Conservation (phyloP, 2,797 vertebrate species). For the Eulemur rubriventer region DNA sequence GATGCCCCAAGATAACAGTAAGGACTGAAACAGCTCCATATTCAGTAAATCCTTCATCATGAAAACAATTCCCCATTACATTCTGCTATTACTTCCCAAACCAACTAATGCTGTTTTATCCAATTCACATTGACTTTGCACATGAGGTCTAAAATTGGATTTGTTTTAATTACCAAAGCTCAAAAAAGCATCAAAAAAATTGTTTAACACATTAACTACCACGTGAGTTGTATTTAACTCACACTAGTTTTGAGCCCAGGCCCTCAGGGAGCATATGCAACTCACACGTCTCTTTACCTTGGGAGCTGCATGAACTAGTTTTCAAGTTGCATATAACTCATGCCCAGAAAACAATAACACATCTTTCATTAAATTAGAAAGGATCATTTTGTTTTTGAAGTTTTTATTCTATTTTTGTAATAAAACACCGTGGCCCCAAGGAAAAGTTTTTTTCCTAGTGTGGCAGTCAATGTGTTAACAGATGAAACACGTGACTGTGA, state of each 20-base stretch:
- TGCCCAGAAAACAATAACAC: too few relatives aligned
- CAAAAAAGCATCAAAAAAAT: constrained; percentile 22
- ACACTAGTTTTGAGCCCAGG: too few relatives aligned
- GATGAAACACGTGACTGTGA: not conserved
- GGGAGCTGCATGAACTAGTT: too few relatives aligned
- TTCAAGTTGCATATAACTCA: too few relatives aligned
- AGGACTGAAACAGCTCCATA: not conserved
- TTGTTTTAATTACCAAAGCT: constrained; percentile 54
- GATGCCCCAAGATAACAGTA: not conserved
- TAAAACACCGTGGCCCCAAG: too few relatives aligned
- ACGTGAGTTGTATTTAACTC: too few relatives aligned
- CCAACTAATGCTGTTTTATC: not conserved
- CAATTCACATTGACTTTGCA: constrained; percentile 45
- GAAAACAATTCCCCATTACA: not conserved
- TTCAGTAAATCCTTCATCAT: not conserved
- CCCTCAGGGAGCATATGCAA: too few relatives aligned
- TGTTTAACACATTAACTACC: not conserved
- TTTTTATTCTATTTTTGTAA: too few relatives aligned
- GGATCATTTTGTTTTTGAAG: too few relatives aligned
- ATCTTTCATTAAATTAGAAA: too few relatives aligned
- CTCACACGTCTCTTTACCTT: too few relatives aligned
- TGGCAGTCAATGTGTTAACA: not conserved
- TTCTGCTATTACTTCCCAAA: constrained; percentile 28
- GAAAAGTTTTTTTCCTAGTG: too few relatives aligned
- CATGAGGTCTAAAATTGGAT: constrained; percentile 27